These are phyloP conservation scores for Neopipo cinnamomea DNA, from an alignment of 2,113 vertebrate species.

Conservation along the genomic window DNA sequence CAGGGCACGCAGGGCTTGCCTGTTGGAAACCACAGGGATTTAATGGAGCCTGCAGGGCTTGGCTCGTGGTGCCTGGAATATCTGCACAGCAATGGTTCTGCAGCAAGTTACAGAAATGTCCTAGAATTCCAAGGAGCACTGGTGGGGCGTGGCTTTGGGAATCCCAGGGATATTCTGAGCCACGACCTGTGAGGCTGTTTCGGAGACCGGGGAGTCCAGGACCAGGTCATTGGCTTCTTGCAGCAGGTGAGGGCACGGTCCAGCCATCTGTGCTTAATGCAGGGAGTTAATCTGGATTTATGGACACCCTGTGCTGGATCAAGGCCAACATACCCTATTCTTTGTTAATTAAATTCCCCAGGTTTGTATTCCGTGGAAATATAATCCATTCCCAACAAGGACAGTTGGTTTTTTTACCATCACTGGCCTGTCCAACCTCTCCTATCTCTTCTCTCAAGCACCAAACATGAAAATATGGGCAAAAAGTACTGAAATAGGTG, in stretches of 20 bases:
- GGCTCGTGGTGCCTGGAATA: too few relatives aligned
- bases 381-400: background rate
- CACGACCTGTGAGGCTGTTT: too few relatives aligned
- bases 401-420: rapidly evolving
- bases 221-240: background rate
- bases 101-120: too few relatives aligned
- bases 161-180: too few relatives aligned
- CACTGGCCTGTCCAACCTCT: background rate
- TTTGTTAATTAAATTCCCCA: background rate
- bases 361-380: background rate
- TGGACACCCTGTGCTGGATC: background rate
- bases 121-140: too few relatives aligned
- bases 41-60: rapidly evolving
- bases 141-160: too few relatives aligned
- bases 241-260: background rate
- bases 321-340: rapidly evolving
- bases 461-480: background rate
- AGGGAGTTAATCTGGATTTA: background rate
- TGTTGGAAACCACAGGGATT: rapidly evolving
- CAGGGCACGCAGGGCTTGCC: rapidly evolving
- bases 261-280: background rate
- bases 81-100: too few relatives aligned
- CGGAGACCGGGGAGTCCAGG: too few relatives aligned
- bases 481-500: background rate
- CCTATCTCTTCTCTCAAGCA: background rate